Conservation (phyloP, 2,888 invertebrate species). For the Orthosia incerta region DNA sequence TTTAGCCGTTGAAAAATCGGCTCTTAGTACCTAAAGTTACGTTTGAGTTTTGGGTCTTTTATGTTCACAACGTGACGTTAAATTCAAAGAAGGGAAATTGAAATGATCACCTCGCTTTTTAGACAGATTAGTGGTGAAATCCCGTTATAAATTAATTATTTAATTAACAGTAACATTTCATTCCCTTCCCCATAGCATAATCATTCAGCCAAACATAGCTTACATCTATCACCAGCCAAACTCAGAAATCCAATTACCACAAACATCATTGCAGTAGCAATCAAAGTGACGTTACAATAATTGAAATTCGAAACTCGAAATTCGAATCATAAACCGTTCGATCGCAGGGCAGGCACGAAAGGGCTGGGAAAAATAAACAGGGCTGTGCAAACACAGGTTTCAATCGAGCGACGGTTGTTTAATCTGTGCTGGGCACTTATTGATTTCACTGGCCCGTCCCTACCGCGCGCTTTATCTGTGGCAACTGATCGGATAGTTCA, state of each 20-base stretch:
- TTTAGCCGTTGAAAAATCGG: too few relatives aligned
- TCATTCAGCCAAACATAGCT: neutral
- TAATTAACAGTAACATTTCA: neutral
- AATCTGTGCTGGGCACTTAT: slow-evolving; percentile 67
- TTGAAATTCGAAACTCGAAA: slow-evolving; percentile 46
- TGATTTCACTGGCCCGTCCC: slow-evolving; percentile 63
- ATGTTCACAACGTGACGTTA: neutral
- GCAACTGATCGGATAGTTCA: slow-evolving; percentile 64
- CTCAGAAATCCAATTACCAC: slow-evolving; percentile 26
- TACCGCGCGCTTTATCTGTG: slow-evolving; percentile 59
- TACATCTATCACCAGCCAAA: slow-evolving; percentile 1
- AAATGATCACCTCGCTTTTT: neutral
- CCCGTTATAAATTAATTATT: neutral
- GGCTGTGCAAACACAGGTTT: slow-evolving; percentile 60
- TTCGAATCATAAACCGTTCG: slow-evolving; percentile 57
- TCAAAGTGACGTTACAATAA: slow-evolving; percentile 51
- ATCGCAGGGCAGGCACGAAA: slow-evolving; percentile 48
- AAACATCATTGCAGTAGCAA: slow-evolving; percentile 39
- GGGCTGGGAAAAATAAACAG: slow-evolving; percentile 63
- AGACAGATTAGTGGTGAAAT: neutral
- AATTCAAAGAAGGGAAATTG: neutral
- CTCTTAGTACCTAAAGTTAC: too few relatives aligned
- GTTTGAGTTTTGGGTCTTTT: neutral
- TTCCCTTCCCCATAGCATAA: neutral
- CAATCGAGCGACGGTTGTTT: slow-evolving; percentile 64